Evolutionary conservation across 1,140 invertebrate species (phyloP).

Genomic region (Drosophila arawakana): DNA sequence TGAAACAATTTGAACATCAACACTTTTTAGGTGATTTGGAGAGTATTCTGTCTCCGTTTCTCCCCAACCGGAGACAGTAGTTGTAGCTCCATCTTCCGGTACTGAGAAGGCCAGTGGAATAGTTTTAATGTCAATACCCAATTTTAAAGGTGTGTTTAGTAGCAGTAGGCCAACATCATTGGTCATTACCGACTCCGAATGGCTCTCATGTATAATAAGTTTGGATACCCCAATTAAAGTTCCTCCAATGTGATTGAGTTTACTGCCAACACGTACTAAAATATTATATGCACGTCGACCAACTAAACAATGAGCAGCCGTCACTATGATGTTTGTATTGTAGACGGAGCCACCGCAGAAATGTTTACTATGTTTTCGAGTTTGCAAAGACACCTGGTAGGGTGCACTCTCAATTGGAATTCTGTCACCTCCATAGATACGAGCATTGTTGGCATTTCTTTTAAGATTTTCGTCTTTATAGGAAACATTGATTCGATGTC

Average conservation of each 20-base stretch:
- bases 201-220: neutral
- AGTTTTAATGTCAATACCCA: neutral
- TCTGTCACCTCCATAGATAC: neutral
- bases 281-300: neutral
- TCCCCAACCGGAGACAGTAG: constrained; percentile 37
- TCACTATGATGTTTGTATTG: constrained; percentile 19
- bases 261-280: constrained; percentile 2
- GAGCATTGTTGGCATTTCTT: neutral
- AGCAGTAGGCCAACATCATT: constrained; percentile 34
- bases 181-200: neutral
- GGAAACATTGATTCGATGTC: neutral
- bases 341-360: constrained; percentile 29
- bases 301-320: constrained; percentile 27
- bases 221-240: neutral
- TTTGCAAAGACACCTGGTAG: constrained; percentile 21
- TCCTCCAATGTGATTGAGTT: neutral
- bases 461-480: neutral
- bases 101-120: neutral
- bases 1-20: neutral
- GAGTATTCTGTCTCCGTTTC: neutral
- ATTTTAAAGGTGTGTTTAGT: neutral
- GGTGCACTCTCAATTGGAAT: neutral
- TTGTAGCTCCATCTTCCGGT: neutral
- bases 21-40: neutral
- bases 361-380: neutral